A percentile compares a stretch with the other conserved stretches of the same genome.
Evolutionary conservation across 30 jellyfish, hydroid and myxozoan species (phyloP).

Genomic region (Catostylus mosaicus): DNA sequence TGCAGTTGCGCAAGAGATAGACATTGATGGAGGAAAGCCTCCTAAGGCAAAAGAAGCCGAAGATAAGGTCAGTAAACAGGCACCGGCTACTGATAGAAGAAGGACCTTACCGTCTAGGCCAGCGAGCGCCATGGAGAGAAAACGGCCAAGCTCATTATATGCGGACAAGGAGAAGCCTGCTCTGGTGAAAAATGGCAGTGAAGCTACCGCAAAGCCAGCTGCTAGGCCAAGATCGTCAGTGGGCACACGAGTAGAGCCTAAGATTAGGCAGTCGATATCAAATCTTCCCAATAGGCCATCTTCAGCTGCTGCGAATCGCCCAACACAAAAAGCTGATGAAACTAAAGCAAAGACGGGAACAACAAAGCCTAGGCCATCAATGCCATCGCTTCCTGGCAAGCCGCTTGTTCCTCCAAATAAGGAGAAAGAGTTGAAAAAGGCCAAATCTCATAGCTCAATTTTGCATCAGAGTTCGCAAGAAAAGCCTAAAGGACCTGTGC

Average conservation of each 20-base stretch:
- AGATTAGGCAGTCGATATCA: conserved; percentile 63
- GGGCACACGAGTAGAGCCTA: conserved; percentile 58
- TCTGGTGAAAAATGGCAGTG: not conserved
- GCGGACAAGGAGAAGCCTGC: conserved; percentile 36
- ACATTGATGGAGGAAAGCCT: conserved; percentile 40
- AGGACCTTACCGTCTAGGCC: conserved; percentile 68
- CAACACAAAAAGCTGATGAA: conserved; percentile 35
- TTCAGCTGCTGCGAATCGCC: conserved; percentile 51
- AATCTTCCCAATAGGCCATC: conserved; percentile 67
- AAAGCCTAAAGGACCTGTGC: conserved; percentile 38
- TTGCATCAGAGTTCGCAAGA: conserved; percentile 20
- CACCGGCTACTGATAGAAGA: conserved; percentile 29
- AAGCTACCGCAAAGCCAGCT: conserved; percentile 19
- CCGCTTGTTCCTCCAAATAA: conserved; percentile 68
- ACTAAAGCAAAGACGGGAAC: conserved; percentile 22
- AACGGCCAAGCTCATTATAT: conserved; percentile 23
- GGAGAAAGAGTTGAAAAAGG: conserved; percentile 51
- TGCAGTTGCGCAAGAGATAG: conserved; percentile 60
- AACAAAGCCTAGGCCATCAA: conserved; percentile 48
- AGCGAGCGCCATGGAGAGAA: conserved; percentile 64
- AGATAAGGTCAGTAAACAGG: conserved; percentile 21
- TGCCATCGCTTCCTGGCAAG: conserved; percentile 67
- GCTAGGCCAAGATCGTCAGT: conserved; percentile 59
- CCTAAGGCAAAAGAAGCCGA: conserved; percentile 57
- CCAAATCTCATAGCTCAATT: conserved; percentile 41